These are phyloP conservation scores for Bradynema listronoti DNA, from an alignment of 1,140 invertebrate species.

Conservation along the genomic window DNA sequence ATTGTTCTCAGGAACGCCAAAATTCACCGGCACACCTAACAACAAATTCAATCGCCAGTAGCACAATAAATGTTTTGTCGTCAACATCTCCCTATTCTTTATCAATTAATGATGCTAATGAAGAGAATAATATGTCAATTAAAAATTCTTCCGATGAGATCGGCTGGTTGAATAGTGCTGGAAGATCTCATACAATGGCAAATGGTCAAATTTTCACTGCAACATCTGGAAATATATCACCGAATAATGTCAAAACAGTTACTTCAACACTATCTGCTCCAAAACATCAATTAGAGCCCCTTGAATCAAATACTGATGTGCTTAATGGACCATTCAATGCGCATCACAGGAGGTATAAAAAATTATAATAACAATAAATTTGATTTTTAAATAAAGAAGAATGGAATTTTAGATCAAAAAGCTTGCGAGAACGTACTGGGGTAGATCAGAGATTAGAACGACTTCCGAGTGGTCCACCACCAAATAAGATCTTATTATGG, in stretches of 20 bases:
- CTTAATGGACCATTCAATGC: conserved; percentile 19
- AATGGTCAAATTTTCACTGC: too few relatives aligned
- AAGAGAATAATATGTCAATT: too few relatives aligned
- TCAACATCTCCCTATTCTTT: too few relatives aligned
- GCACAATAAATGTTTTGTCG: too few relatives aligned
- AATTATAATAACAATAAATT: conserved; percentile 1
- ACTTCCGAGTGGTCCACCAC: conserved; percentile 48
- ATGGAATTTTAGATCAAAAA: conserved; percentile 35
- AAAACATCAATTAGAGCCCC: conserved; percentile 6
- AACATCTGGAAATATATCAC: conserved; percentile 2
- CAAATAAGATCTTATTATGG: conserved; percentile 43
- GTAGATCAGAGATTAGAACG: conserved; percentile 55
- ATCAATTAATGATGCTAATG: too few relatives aligned
- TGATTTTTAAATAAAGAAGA: too few relatives aligned
- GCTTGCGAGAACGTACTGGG: conserved; percentile 53
- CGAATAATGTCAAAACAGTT: neutral
- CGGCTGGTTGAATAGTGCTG: too few relatives aligned
- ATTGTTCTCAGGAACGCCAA: conserved; percentile 11
- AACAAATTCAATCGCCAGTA: too few relatives aligned
- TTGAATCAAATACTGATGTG: conserved; percentile 11
- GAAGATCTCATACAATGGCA: too few relatives aligned
- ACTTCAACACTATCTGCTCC: conserved; percentile 10
- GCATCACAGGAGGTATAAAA: conserved; percentile 26
- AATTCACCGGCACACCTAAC: conserved; percentile 16
- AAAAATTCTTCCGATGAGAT: too few relatives aligned